Evolutionary conservation across 2,113 vertebrate species (phyloP), one percentile per base, ranked within the genome.

Genomic region (Heteronetta atricapilla): DNA sequence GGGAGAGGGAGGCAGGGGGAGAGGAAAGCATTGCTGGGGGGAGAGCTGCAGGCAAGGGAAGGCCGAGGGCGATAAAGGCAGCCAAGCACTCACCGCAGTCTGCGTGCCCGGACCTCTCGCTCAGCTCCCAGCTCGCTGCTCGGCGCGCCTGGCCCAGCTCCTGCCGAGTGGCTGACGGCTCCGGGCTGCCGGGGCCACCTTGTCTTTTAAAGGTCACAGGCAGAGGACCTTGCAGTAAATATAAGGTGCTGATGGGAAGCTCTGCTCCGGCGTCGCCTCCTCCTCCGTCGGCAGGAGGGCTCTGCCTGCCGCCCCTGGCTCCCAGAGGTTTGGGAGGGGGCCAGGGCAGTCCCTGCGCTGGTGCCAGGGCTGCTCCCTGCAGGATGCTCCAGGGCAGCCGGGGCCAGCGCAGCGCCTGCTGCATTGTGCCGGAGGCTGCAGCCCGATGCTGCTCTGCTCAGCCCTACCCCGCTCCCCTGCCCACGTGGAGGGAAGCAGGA

Each of bases 191-290:
- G 4, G 4, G 88, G 25, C 82, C 52, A 9, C 92, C 56, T 92
- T 62, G 64, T 56, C 90, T 88, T 75, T 44, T 52, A 93, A 88
- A 96, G 95, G 94, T 96, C 95, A 72, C 90, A 93, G 90, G 42
- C 85, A 86, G 91, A 96, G 90, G 94, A 97, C 88, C 93, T 96
- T 97, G 96, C 95, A 95, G 95, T 88, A 95, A 94, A 95, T 80
- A 66, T 81, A 58, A 93, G 82, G 95, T 68, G 95, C 95, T 96
- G 96, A 91, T 83, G 95, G 96, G 95, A 95, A 74, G 91, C 69
- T 94, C 74, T 10, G 82, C 17, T 95, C 80, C 85, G 28, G 91
- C 40, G 17, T 16, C 20, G 28, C 88, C 93, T 53, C 79, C 82
- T 86, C 88, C 92, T 95, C 88, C 63, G 10, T 11, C 5, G 12